Conservation (phyloP, 2,888 invertebrate species). For the Agonum fuliginosum region DNA sequence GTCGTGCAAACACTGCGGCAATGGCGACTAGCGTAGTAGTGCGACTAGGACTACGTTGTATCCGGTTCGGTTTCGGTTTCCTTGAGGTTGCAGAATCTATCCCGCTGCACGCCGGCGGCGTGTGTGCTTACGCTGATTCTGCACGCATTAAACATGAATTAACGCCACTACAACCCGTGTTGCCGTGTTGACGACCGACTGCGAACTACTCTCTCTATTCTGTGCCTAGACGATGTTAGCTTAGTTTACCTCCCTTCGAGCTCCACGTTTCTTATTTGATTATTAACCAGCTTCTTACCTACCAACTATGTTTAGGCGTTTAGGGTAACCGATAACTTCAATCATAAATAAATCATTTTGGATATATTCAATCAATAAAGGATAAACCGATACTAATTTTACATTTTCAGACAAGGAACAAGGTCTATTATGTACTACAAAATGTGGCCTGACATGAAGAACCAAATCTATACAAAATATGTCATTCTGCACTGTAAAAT, state of each 20-base stretch:
- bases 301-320: constrained; percentile 1
- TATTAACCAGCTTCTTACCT: constrained; percentile 15
- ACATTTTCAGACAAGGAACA: too few species aligned
- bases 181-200: not conserved
- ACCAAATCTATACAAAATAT: too few species aligned
- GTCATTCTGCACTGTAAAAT: too few species aligned
- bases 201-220: not conserved
- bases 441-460: too few species aligned
- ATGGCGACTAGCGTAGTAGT: not conserved
- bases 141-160: constrained; percentile 51
- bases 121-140: constrained; percentile 50
- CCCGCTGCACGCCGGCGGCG: constrained; percentile 38
- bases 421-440: too few species aligned
- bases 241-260: not conserved
- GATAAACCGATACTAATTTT: too few species aligned
- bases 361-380: too few species aligned
- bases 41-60: constrained; percentile 17
- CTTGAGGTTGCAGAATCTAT: constrained; percentile 42
- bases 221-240: constrained; percentile 23
- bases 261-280: constrained; percentile 39
- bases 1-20: constrained; percentile 33
- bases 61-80: constrained; percentile 32
- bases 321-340: too few species aligned
- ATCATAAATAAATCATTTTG: constrained; percentile 19
- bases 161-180: constrained; percentile 29